Base-by-base conservation (phyloP, 1,140 invertebrate species). In the Galleria mellonella region DNA sequence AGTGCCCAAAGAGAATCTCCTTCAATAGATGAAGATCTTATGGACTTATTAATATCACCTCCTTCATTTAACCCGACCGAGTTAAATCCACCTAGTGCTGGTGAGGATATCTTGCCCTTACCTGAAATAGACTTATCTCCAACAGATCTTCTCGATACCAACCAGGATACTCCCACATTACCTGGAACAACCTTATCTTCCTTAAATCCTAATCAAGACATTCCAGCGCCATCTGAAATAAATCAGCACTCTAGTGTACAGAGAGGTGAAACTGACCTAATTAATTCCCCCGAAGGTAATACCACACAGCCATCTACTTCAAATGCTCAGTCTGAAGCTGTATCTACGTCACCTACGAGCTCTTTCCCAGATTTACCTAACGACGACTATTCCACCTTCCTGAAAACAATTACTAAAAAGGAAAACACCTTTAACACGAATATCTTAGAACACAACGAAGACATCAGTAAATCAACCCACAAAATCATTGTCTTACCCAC, bases 1-100 rank as follows among this genome's bases (percentile, higher is more conserved):
- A 28, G 27, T 39, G 9, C 10, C 8, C 3, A 39, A 7, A 46
- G 76, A 67, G 57, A 58, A 51, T n/a, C 71, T 71, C 5, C 8
- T 12, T 8, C 32, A 4, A 9, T 43, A 44, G 47, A 44, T 33
- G 54, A 46, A 5, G 75, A 81, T 44, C 45, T 53, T 1, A 30
- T 47, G 23, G 36, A 47, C 14, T 38, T 43, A 10, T 17, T 53
- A 2, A 38, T 39, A 32, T 43, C 40, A 38, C 47, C 47, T 5
- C 32, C 41, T 0, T 50, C 47, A n/a, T 43, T 50, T 8, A 31
- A 50, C 27, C 28, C 28, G 5, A 33, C 43, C 9, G 33, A 51
- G 2, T 12, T 13, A 10, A 35, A 35, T 32, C 11, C 32, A 2
- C 23, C 37, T 23, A 2, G 6, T 2, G 2, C 17, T 23, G 17